Evolutionary conservation across 2,113 vertebrate genomes (phyloP).

Genomic region (Myotis brandtii): DNA sequence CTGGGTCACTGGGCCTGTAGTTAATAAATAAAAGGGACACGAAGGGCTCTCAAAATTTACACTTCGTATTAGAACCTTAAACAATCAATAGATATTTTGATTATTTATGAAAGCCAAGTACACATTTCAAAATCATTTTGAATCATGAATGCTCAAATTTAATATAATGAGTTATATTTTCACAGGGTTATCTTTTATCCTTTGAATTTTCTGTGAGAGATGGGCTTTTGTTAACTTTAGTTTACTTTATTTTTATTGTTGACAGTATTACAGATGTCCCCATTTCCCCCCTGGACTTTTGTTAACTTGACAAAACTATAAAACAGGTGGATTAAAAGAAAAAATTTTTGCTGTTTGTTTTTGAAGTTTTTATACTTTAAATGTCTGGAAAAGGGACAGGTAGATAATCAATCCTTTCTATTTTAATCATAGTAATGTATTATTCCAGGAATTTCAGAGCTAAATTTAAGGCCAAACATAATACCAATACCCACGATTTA

Average conservation of each 20-base stretch:
- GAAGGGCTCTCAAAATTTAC: neutral
- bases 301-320: neutral
- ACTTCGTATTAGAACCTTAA: neutral
- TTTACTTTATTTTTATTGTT: neutral
- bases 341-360: neutral
- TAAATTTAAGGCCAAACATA: constrained; percentile 47
- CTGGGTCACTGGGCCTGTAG: too few relatives aligned
- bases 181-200: neutral
- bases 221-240: neutral
- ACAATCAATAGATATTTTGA: neutral
- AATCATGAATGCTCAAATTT: constrained; percentile 12
- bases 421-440: constrained; percentile 31
- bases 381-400: neutral
- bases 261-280: neutral
- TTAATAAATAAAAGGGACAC: neutral
- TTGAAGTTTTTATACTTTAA: neutral
- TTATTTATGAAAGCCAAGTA: neutral
- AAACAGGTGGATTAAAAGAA: neutral
- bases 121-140: constrained; percentile 30
- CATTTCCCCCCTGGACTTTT: neutral
- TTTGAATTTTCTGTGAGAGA: neutral
- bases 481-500: neutral
- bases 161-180: constrained; percentile 8
- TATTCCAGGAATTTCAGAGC: constrained; percentile 22
- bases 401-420: constrained; percentile 2